These are phyloP conservation scores for Pristionchus japonicus DNA, from an alignment of 2,888 invertebrate species.

Conservation along the genomic window DNA sequence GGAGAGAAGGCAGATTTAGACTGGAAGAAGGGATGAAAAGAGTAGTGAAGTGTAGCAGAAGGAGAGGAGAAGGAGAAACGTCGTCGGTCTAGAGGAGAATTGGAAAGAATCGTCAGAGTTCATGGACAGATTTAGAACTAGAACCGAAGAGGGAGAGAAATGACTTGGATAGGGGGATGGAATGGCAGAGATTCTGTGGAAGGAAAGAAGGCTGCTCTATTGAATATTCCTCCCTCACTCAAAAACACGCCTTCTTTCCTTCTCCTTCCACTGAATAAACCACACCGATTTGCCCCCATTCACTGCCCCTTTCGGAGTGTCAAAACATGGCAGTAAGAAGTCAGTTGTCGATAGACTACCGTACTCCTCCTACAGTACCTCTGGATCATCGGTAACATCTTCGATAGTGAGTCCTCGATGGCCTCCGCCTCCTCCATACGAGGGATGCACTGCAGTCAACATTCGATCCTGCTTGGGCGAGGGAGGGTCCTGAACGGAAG, in stretches of 20 bases:
- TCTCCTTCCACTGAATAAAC: not conserved
- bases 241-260: not conserved
- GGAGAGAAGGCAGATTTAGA: not conserved
- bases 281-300: not conserved
- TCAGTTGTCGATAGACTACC: not conserved
- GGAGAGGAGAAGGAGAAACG: too few relatives aligned
- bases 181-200: not conserved
- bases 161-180: not conserved
- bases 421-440: conserved; percentile 47
- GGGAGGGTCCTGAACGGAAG: conserved; percentile 4
- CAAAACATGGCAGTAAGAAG: conserved; percentile 4
- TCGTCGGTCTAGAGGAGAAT: not conserved
- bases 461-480: conserved; percentile 34
- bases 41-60: not conserved
- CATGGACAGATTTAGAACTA: not conserved
- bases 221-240: conserved; percentile 8
- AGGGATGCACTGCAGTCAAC: conserved; percentile 51
- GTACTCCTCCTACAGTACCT: too few relatives aligned
- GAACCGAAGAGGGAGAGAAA: not conserved
- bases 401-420: conserved; percentile 50
- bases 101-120: too few relatives aligned
- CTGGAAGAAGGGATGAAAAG: not conserved
- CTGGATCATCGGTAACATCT: conserved; percentile 54
- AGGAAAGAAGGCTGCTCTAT: not conserved
- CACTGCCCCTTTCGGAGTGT: not conserved